Conservation (phyloP, 35 echinoderm and acorn worm genomes). For the Ophiothrix spiculata region DNA sequence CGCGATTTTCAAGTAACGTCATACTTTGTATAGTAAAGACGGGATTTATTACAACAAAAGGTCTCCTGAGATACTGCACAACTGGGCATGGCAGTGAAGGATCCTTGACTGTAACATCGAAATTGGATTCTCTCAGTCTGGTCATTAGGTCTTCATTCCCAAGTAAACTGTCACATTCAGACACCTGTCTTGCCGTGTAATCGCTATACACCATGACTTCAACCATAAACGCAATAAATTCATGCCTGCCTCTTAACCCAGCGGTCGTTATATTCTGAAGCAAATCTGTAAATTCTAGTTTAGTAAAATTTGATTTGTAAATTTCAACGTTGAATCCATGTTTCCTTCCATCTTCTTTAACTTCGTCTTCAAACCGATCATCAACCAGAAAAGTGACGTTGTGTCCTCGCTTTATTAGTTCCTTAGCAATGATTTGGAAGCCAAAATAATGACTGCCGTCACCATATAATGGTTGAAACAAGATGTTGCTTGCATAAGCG, state of each 20-base stretch:
- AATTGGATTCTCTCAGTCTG: neutral
- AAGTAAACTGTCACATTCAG: too few species aligned
- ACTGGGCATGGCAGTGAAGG: neutral
- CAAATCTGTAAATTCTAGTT: neutral
- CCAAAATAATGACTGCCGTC: conserved; percentile 72
- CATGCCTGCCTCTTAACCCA: neutral
- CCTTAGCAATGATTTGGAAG: conserved; percentile 37
- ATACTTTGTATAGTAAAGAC: neutral
- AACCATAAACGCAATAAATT: neutral
- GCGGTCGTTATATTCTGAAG: neutral
- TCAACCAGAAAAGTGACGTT: neutral
- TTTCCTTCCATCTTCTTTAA: neutral
- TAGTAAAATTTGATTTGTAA: neutral
- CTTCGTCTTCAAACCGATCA: too few species aligned
- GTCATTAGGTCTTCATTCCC: too few species aligned
- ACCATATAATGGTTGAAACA: too few species aligned
- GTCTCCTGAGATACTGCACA: too few species aligned
- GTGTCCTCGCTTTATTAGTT: neutral
- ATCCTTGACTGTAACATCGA: neutral
- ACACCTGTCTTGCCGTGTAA: neutral
- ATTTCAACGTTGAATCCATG: neutral
- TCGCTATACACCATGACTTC: neutral
- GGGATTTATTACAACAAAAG: neutral
- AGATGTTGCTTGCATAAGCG: too few species aligned
- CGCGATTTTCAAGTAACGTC: too few species aligned